Conservation (phyloP, 2,113 vertebrate genomes). For the Dromas ardeola region DNA sequence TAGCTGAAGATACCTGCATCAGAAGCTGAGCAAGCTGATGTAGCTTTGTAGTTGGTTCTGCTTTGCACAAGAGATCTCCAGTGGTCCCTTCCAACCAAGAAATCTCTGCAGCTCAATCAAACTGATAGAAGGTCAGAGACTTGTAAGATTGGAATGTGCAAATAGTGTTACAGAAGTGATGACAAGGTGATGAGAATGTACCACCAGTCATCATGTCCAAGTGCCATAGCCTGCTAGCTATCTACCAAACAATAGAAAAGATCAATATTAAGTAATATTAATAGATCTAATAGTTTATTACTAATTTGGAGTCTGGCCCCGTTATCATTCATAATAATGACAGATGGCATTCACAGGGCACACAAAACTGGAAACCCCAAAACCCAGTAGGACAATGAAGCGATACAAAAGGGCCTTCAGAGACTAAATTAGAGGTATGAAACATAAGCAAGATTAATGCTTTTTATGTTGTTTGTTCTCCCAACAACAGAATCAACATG, state of each 20-base stretch:
- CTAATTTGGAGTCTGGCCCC: neutral
- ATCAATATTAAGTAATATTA: neutral
- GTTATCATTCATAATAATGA: neutral
- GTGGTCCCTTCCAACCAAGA: neutral
- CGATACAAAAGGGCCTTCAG: neutral
- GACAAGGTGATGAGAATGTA: neutral
- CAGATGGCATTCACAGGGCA: neutral
- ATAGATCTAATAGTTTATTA: neutral
- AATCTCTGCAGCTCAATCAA: neutral
- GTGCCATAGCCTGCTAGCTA: neutral
- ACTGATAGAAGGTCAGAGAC: neutral
- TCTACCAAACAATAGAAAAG: neutral
- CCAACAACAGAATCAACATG: neutral
- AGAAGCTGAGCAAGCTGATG: neutral
- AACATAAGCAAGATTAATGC: neutral
- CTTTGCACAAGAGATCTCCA: neutral
- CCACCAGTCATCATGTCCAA: neutral
- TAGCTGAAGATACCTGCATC: neutral
- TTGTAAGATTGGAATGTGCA: neutral
- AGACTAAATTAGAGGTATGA: neutral
- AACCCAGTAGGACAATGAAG: neutral
- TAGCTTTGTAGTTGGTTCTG: neutral
- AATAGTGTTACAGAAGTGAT: neutral
- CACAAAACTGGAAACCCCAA: neutral
- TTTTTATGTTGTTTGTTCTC: neutral